Percentiles rank a stretch among this genome's conserved stretches.
phyloP scores from a whole-genome alignment of 2,888 invertebrate species.

The Pammene aurita region DNA sequence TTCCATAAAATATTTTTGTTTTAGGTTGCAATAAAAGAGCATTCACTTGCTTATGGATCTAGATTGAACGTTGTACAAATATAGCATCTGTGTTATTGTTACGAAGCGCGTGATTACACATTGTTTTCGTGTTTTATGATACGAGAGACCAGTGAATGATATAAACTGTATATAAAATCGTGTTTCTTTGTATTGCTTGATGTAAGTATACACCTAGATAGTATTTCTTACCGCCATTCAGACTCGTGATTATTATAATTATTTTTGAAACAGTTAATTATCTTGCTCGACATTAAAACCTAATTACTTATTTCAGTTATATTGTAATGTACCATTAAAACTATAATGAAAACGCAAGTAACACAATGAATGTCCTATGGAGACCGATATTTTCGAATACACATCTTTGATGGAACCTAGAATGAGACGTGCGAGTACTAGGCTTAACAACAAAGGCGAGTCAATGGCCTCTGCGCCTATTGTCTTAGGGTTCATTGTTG shows the following conservation, averaged over 20 bases:
- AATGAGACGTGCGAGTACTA: slow-evolving; percentile 29
- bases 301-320: too few relatives aligned
- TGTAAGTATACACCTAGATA: too few relatives aligned
- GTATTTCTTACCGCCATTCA: too few relatives aligned
- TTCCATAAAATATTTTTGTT: too few relatives aligned
- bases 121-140: slow-evolving; percentile 46
- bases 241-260: too few relatives aligned
- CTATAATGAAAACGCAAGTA: too few relatives aligned
- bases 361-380: background rate
- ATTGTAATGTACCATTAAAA: too few relatives aligned
- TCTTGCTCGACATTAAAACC: too few relatives aligned
- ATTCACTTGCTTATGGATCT: background rate
- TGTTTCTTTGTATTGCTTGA: too few relatives aligned
- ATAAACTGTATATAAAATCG: background rate
- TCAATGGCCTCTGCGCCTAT: slow-evolving; percentile 51
- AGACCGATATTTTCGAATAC: background rate
- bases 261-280: too few relatives aligned
- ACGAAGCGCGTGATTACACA: slow-evolving; percentile 40
- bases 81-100: slow-evolving; percentile 33
- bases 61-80: slow-evolving; percentile 18
- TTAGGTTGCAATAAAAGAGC: too few relatives aligned
- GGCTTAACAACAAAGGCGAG: slow-evolving; percentile 43
- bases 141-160: background rate
- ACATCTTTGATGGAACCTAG: slow-evolving; percentile 48
- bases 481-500: slow-evolving; percentile 52